Base-by-base conservation (phyloP, 23 tunicate species). In the Trididemnum clinides region DNA sequence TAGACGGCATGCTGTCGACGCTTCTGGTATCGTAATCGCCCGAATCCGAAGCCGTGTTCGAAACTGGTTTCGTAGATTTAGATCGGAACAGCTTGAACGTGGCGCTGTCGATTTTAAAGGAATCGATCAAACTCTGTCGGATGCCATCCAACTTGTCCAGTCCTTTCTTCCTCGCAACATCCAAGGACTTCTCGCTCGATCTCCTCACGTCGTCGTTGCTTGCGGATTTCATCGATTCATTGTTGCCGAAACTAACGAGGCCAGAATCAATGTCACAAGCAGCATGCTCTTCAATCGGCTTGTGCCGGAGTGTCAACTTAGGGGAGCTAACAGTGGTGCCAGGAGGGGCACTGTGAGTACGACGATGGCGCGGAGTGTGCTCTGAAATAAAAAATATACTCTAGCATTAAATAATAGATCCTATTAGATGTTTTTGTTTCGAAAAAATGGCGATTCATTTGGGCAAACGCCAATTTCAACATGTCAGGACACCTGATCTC, bases 291-390 rank as follows among this genome's bases (percentile, higher is more conserved):
- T 63, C 30, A 33, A 76, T 85, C 21, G 90, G 7, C 27, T 49
- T 54, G 37, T 78, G 85, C 34, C 86, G 51, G 1, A 82, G 86
- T 34, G 73, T 18, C 20, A 73, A 71, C 28, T 81, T 88, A n/a
- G 86, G 86, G 86, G 81, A 71, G 39, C 84, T 38, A 1, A 30
- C 23, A 54, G 74, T 29, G 2, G 85, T 82, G 2, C 84, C 75
- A 2, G 86, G 85, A 0, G 97, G 97, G 21, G 97, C 97, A 65
- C 97, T 91, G 38, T 87, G 81, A 1, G 91, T 91, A 0, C 97
- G 85, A 12, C 97, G 87, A 49, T 91, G 97, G 2, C 44, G 10
- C 20, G 66, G 25, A 59, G 22, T 3, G 25, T 15, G 66, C 25
- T n/a, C 66, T 59, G 22, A 59, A 59, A 59, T 19, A 4, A 59